Evolutionary conservation across 2,113 vertebrate genomes (phyloP).

Genomic region (Leptodactylus fuscus): DNA sequence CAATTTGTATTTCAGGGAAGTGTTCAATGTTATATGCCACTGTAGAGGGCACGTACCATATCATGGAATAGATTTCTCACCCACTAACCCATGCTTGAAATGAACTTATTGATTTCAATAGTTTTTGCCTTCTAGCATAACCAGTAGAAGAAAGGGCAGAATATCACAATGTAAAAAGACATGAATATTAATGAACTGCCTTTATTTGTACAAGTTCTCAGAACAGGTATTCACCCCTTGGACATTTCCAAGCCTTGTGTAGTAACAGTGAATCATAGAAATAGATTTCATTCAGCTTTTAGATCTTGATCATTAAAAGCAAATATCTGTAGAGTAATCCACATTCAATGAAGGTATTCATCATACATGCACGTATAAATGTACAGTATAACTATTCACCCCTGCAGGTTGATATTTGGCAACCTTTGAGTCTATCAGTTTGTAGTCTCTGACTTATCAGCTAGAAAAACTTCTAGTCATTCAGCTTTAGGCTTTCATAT

Average conservation of each 20-base stretch:
- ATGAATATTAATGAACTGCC: too few relatives aligned
- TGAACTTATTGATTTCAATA: constrained; percentile 39
- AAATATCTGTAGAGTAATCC: not conserved
- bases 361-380: not conserved
- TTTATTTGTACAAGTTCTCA: not conserved
- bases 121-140: constrained; percentile 28
- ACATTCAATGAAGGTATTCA: not conserved
- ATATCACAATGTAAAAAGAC: not conserved
- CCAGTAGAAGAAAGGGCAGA: not conserved
- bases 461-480: too few relatives aligned
- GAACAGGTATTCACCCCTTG: not conserved
- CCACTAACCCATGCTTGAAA: constrained; percentile 12
- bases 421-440: too few relatives aligned
- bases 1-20: constrained; percentile 24
- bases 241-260: not conserved
- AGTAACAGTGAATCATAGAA: not conserved
- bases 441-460: too few relatives aligned
- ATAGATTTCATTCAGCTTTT: not conserved
- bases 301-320: not conserved
- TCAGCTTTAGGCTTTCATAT: too few relatives aligned
- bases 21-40: constrained; percentile 22
- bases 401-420: not conserved
- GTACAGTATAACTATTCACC: not conserved
- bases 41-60: constrained; percentile 31
- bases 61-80: constrained; percentile 25